phyloP scores from a whole-genome alignment of 2,113 vertebrate genomes.

The Halcyon malimbica region DNA sequence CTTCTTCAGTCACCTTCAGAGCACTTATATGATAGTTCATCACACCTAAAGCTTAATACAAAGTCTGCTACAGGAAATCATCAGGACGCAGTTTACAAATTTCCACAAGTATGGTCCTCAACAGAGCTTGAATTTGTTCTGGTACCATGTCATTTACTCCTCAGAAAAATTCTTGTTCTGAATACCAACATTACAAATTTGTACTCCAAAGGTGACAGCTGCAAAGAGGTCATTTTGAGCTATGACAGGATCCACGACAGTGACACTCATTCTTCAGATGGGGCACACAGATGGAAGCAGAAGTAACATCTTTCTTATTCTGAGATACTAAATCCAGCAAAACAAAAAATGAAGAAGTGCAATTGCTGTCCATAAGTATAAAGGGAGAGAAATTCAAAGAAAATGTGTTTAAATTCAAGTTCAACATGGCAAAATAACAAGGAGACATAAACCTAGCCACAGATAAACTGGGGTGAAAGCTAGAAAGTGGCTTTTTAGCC shows the following conservation, averaged over 20 bases:
- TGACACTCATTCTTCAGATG: not conserved
- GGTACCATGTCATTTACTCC: not conserved
- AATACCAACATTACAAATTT: not conserved
- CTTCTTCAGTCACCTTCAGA: slow-evolving; percentile 2
- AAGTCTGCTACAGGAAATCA: not conserved
- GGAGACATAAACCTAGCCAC: not conserved
- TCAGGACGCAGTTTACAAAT: not conserved
- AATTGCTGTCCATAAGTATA: not conserved
- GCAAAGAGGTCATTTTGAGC: not conserved
- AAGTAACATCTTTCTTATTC: not conserved
- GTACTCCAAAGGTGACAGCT: not conserved
- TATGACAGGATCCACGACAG: not conserved
- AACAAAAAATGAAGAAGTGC: not conserved
- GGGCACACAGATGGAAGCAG: not conserved
- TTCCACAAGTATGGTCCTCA: not conserved
- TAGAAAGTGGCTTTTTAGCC: not conserved
- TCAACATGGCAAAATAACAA: not conserved
- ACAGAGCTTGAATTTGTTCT: not conserved
- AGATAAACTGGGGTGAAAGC: not conserved
- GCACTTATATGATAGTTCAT: not conserved
- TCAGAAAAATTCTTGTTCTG: not conserved
- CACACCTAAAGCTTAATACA: not conserved
- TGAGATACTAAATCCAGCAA: not conserved
- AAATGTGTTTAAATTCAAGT: not conserved
- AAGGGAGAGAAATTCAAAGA: fast-evolving